A percentile compares a stretch with the other conserved stretches of the same genome.
These are phyloP conservation scores for Baronia brevicornis DNA, from an alignment of 2,888 invertebrate genomes.

Conservation along the genomic window DNA sequence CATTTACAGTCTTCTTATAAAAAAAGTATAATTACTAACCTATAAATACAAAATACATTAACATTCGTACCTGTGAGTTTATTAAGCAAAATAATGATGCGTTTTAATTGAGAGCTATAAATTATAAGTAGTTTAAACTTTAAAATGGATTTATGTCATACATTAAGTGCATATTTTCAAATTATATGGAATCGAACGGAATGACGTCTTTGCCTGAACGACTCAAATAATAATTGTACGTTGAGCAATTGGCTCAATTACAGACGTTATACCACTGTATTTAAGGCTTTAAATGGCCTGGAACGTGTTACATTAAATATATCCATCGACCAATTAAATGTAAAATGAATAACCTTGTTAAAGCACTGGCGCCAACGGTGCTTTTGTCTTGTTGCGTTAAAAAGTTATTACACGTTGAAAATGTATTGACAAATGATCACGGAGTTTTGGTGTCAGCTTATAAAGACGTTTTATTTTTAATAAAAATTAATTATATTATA, in stretches of 20 bases:
- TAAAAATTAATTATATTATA: too few species aligned
- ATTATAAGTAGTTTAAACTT: slow-evolving; percentile 11
- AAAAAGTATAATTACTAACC: too few species aligned
- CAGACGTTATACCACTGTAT: neutral
- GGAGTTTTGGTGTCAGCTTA: too few species aligned
- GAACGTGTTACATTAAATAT: slow-evolving; percentile 4
- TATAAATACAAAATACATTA: too few species aligned
- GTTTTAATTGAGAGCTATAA: slow-evolving; percentile 10
- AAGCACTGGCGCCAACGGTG: slow-evolving; percentile 12
- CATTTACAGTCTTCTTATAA: too few species aligned
- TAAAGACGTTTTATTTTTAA: too few species aligned
- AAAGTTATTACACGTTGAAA: slow-evolving; percentile 1
- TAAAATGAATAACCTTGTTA: slow-evolving; percentile 13
- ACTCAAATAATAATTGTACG: slow-evolving; percentile 3
- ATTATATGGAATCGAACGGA: slow-evolving; percentile 9
- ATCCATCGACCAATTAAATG: slow-evolving; percentile 8
- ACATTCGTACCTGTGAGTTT: too few species aligned
- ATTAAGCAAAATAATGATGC: slow-evolving; percentile 3
- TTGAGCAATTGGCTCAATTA: slow-evolving; percentile 1
- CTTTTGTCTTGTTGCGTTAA: slow-evolving; percentile 8
- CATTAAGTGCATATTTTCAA: slow-evolving; percentile 10
- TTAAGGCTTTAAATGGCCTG: slow-evolving; percentile 4
- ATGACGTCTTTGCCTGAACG: slow-evolving; percentile 7
- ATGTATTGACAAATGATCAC: too few species aligned
- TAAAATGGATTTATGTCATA: slow-evolving; percentile 4